Base-by-base conservation (phyloP, 2,113 vertebrate species). In the Azemiops feae region DNA sequence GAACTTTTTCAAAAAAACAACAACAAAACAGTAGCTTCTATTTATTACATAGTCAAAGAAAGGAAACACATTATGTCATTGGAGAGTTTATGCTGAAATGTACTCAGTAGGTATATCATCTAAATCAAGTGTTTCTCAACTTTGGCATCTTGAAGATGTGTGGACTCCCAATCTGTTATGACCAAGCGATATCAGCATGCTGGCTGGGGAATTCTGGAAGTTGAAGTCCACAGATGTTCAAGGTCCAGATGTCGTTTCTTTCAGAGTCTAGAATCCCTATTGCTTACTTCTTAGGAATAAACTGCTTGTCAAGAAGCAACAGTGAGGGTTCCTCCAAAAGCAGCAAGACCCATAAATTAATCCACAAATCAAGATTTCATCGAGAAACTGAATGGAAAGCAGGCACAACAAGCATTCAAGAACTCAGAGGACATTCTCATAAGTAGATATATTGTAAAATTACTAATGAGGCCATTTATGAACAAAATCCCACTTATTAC, bases 21-120 rank as follows among this genome's bases (percentile, higher is more conserved):
- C 85, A 91, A 87, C 54, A 34, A 0, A 0, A 30, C 3, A 87
- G 27, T 85, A 91, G 64, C 58, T 81, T 39, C 50, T 53, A 2
- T 86, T 91, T 85, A 20, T 91, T 43, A 10, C 0, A 85, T 0
- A 3, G 74, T 14, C n/a, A 89, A 22, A 12, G 12, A 87, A 10
- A 34, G 25, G 81, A 85, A 10, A 88, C 0, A 1, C 3, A 57
- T 81, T 12, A 0, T 74, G 85, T 18, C 1, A 0, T 45, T 45
- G 2, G 89, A 91, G 20, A 91, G 43, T 30, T 92, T 34, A 30
- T 22, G 20, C 7, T 10, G 30, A 91, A 91, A 52, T 14, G 4
- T 60, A 64, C 45, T 88, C 39, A 55, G 60, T 52, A 85, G 27
- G 30, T 47, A 23, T n/a, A 88, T 39, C 85, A 90, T 47, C 43